Percentiles rank a stretch among this genome's conserved stretches.
phyloP scores from a whole-genome alignment of 2,888 invertebrate genomes.

The Euplexia lucipara region DNA sequence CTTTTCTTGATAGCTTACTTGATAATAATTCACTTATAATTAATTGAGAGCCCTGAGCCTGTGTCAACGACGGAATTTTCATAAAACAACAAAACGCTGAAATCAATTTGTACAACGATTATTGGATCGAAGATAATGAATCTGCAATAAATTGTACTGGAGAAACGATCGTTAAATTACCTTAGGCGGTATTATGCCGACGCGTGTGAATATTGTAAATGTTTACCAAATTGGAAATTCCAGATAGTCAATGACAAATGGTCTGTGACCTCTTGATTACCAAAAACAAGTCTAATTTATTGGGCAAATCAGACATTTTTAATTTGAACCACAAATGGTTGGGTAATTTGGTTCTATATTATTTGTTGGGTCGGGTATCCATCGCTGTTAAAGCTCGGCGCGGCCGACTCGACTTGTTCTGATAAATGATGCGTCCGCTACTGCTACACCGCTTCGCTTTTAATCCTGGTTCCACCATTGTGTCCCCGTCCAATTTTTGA shows the following conservation, averaged over 20 bases:
- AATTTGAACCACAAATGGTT: constrained; percentile 53
- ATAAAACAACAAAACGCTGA: constrained; percentile 56
- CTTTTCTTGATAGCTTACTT: constrained; percentile 55
- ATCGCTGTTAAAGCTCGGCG: constrained; percentile 75
- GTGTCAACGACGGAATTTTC: constrained; percentile 49
- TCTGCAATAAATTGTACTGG: constrained; percentile 45
- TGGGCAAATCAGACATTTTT: constrained; percentile 47
- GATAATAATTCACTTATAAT: constrained; percentile 48
- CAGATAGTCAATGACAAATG: constrained; percentile 56
- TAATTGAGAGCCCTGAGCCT: constrained; percentile 45
- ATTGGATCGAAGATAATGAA: constrained; percentile 51
- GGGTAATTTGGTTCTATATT: constrained; percentile 60
- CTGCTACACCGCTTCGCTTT: constrained; percentile 89
- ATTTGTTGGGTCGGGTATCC: constrained; percentile 70
- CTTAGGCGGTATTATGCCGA: constrained; percentile 40
- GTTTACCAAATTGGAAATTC: constrained; percentile 51
- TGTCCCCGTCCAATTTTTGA: constrained; percentile 86
- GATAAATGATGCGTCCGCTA: constrained; percentile 89
- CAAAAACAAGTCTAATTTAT: constrained; percentile 59
- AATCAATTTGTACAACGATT: constrained; percentile 56
- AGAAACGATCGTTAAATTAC: constrained; percentile 40
- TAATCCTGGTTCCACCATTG: constrained; percentile 87
- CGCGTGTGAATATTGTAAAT: constrained; percentile 50
- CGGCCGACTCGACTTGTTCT: constrained; percentile 76
- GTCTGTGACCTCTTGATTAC: constrained; percentile 56